Evolutionary conservation across 2,113 vertebrate species (phyloP), one percentile per base, ranked within the genome.

Genomic region (Hyla sarda): DNA sequence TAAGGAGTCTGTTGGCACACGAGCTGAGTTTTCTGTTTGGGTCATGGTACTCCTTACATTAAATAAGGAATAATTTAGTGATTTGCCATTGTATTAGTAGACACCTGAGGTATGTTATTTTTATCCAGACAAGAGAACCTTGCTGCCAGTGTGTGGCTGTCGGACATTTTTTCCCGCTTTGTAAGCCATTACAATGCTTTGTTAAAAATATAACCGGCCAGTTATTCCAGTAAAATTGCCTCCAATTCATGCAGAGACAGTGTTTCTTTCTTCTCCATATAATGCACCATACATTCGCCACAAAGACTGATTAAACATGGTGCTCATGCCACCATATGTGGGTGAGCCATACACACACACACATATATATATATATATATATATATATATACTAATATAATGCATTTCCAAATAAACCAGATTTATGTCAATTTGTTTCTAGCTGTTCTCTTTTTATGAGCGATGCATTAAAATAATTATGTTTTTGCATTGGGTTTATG

Each of bases 401-500:
- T 41, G 67, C 12, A 16, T 41, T 71, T 41, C 19, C 34, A 12
- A 71, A 71, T 71, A 71, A 37, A 71, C 67, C 67, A 41, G 32
- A 1, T 21, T 41, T 41, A 23, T 71, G 67, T 19, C 32, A 23
- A 0, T 41, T 37, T 11, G 21, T 41, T 71, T 41, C 34, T 81
- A 14, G 54, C 32, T 45, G 32, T 62, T 80, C 34, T 9, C 34
- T 60, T 32, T 45, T 54, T 52, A 30, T 60, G 12, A 50, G n/a
- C 30, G 19, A 7, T n/a, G 76, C n/a, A 47, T 86, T 86, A 86
- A 60, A 47, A 45, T 87, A 82, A 74, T 81, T 25, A 86, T 87
- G 69, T 73, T 60, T 62, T 74, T 87, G 50, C 67, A 82, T 45
- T 25, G 34, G 52, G 41, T 12, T 45, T 47, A 41, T 30, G 25